These are phyloP conservation scores for Cirrhinus mrigala DNA, from an alignment of 2,797 vertebrate species.

Conservation along the genomic window DNA sequence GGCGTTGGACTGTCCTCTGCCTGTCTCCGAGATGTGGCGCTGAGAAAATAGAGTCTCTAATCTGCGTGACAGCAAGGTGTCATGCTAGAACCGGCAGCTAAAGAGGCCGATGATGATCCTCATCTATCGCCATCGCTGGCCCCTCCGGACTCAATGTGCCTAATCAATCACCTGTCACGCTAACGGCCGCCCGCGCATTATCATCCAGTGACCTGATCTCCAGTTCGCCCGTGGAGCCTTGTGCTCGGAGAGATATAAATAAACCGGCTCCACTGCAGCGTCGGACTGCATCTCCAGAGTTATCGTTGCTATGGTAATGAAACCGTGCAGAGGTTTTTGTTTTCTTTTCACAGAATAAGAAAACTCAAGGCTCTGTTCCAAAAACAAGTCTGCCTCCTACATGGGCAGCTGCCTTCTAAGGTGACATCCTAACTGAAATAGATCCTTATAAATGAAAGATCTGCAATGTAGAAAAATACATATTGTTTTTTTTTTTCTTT, in stretches of 20 bases:
- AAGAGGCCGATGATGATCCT: constrained; percentile 50
- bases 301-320: constrained; percentile 64
- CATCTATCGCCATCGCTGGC: constrained; percentile 42
- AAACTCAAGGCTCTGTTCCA: background rate
- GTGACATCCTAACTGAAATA: background rate
- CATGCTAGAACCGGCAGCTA: constrained; percentile 45
- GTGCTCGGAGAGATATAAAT: constrained; percentile 55
- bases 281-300: constrained; percentile 54
- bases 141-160: constrained; percentile 51
- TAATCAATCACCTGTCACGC: constrained; percentile 58
- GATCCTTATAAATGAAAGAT: background rate
- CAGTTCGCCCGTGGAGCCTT: constrained; percentile 37
- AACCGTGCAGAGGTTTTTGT: constrained; percentile 46
- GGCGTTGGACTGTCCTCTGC: constrained; percentile 22
- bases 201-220: constrained; percentile 56
- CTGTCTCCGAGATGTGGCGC: constrained; percentile 39
- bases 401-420: background rate
- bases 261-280: constrained; percentile 49
- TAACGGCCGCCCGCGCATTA: constrained; percentile 37
- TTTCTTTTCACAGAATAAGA: constrained; percentile 38
- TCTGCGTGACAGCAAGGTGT: constrained; percentile 55
- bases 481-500: too few relatives aligned
- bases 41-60: constrained; percentile 53
- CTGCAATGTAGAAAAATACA: too few relatives aligned
- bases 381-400: background rate